A percentile compares a stretch with the other conserved stretches of the same genome.
Conservation (phyloP, 1,140 invertebrate genomes). For the Chionoecetes opilio region DNA sequence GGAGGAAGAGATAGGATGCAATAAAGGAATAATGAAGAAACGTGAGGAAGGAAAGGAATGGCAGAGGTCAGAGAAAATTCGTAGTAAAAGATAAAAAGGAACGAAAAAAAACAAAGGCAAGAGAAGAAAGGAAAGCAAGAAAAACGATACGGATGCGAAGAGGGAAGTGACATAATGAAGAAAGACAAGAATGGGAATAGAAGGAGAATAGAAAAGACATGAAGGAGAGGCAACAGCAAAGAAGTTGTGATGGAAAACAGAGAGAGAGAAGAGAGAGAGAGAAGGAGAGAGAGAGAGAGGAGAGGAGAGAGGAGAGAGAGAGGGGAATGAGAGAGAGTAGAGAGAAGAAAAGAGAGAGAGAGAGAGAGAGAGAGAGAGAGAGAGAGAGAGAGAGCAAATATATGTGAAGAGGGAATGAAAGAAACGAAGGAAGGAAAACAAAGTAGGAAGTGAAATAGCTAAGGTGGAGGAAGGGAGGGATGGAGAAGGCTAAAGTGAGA, state of each 20-base stretch:
- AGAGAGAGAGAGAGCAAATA: neutral
- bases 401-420: too few species aligned
- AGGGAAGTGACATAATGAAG: neutral
- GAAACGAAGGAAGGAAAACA: neutral
- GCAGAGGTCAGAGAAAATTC: neutral
- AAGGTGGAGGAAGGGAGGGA: neutral
- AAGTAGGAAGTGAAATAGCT: too few species aligned
- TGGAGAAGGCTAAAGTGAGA: neutral
- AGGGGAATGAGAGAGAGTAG: too few species aligned
- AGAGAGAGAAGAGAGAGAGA: neutral
- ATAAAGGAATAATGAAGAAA: constrained; percentile 31
- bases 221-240: too few species aligned
- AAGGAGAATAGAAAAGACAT: neutral
- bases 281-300: neutral
- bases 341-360: neutral
- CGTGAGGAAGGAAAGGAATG: constrained; percentile 22
- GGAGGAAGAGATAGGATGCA: neutral
- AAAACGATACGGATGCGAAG: neutral
- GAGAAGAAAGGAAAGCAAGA: neutral
- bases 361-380: neutral
- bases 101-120: neutral
- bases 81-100: neutral
- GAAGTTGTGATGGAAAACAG: too few species aligned
- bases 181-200: too few species aligned
- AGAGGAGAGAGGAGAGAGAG: neutral